These are phyloP conservation scores for Anguilla japonica DNA, from an alignment of 2,113 vertebrate genomes.

Conservation along the genomic window DNA sequence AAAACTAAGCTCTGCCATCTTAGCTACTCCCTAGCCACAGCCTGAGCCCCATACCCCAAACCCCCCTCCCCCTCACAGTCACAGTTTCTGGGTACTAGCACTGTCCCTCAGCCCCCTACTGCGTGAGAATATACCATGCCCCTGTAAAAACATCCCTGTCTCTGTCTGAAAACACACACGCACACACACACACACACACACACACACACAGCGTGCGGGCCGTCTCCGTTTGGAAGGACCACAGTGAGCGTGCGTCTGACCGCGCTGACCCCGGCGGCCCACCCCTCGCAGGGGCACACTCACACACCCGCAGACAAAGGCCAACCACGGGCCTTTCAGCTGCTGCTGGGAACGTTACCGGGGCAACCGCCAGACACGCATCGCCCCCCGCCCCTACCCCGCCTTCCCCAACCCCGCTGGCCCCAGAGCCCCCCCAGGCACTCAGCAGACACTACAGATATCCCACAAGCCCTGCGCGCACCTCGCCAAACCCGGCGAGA, in stretches of 20 bases:
- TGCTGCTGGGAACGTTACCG: conserved; percentile 28
- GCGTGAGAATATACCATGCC: too few relatives aligned
- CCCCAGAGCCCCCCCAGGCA: conserved; percentile 36
- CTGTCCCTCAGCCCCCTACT: not conserved
- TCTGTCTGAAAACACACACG: not conserved
- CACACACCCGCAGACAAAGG: conserved; percentile 7
- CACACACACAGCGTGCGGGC: not conserved
- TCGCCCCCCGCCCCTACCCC: not conserved
- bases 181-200: not conserved
- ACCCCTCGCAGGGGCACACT: not conserved
- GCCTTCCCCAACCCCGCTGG: conserved; percentile 21
- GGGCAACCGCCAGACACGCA: conserved; percentile 31
- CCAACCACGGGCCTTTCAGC: not conserved
- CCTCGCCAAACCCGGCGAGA: conserved; percentile 52
- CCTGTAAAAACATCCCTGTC: not conserved
- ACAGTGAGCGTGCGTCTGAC: not conserved
- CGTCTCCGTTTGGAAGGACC: not conserved
- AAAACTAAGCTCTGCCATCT: not conserved
- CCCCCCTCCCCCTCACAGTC: not conserved
- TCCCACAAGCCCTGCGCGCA: conserved; percentile 58
- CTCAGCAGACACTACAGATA: conserved; percentile 54
- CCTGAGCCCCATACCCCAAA: not conserved
- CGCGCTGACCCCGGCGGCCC: not conserved
- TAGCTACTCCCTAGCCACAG: too few relatives aligned
- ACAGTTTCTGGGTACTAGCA: not conserved